A percentile compares a stretch with the other conserved stretches of the same genome.
These are phyloP conservation scores for Nylanderia fulva DNA, from an alignment of 1,140 invertebrate species.

Conservation along the genomic window DNA sequence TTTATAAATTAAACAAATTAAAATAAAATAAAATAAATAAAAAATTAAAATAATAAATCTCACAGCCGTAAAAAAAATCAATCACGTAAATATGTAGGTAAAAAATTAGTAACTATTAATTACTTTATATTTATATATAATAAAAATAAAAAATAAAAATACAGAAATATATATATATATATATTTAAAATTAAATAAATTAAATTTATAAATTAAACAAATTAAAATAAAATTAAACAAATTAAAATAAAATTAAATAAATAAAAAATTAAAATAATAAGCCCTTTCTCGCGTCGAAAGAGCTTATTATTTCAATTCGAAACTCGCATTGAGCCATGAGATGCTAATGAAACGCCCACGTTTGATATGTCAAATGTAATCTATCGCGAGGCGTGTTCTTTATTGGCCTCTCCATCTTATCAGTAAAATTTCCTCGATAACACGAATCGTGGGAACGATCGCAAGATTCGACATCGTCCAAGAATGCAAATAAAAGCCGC, in stretches of 20 bases:
- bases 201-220: too few relatives aligned
- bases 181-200: too few relatives aligned
- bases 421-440: constrained; percentile 9
- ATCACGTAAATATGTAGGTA: background rate
- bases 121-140: too few relatives aligned
- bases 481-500: constrained; percentile 77
- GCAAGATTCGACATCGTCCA: constrained; percentile 15
- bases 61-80: background rate
- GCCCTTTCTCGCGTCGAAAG: background rate
- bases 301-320: background rate
- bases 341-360: background rate
- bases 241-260: too few relatives aligned
- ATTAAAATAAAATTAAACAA: too few relatives aligned
- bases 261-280: too few relatives aligned
- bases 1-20: too few relatives aligned
- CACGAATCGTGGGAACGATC: constrained; percentile 13
- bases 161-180: too few relatives aligned
- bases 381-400: constrained; percentile 19
- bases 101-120: too few relatives aligned
- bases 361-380: background rate
- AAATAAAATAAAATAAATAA: too few relatives aligned
- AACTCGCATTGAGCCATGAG: background rate
- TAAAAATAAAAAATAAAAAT: too few relatives aligned
- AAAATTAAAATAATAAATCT: too few relatives aligned
- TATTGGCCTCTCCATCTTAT: constrained; percentile 25